Evolutionary conservation across 2,113 vertebrate species (phyloP).

Genomic region (Zapornia atra): DNA sequence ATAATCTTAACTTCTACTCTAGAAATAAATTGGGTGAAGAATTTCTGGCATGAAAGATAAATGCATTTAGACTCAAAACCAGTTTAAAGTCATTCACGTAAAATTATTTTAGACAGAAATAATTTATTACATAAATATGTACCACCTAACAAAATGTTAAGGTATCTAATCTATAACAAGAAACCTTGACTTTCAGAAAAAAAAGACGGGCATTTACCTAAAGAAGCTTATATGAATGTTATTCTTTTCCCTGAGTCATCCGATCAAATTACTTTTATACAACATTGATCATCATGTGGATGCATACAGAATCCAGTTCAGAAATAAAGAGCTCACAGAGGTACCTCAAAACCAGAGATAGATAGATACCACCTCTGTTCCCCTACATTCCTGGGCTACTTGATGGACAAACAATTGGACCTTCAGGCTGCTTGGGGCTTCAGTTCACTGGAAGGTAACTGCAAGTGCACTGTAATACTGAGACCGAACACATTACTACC

Average conservation of each 20-base stretch:
- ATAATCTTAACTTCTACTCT: neutral
- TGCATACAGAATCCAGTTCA: neutral
- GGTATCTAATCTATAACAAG: neutral
- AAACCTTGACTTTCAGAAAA: neutral
- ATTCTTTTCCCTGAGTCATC: conserved; percentile 45
- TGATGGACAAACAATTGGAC: neutral
- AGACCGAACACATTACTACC: neutral
- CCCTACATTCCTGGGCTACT: neutral
- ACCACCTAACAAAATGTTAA: neutral
- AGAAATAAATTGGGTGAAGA: conserved; percentile 7
- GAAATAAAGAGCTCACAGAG: neutral
- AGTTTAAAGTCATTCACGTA: neutral
- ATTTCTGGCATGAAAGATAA: conserved; percentile 8
- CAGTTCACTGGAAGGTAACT: neutral
- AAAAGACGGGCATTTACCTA: neutral
- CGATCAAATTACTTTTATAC: neutral
- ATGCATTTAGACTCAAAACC: neutral
- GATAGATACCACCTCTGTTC: neutral
- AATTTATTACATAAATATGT: neutral
- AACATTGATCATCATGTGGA: neutral
- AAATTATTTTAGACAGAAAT: neutral
- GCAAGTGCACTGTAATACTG: fast-evolving
- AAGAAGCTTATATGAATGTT: neutral
- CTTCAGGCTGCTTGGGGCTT: neutral
- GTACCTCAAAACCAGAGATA: neutral